These are phyloP conservation scores for Naja naja DNA, from an alignment of 2,113 vertebrate genomes.

Conservation along the genomic window DNA sequence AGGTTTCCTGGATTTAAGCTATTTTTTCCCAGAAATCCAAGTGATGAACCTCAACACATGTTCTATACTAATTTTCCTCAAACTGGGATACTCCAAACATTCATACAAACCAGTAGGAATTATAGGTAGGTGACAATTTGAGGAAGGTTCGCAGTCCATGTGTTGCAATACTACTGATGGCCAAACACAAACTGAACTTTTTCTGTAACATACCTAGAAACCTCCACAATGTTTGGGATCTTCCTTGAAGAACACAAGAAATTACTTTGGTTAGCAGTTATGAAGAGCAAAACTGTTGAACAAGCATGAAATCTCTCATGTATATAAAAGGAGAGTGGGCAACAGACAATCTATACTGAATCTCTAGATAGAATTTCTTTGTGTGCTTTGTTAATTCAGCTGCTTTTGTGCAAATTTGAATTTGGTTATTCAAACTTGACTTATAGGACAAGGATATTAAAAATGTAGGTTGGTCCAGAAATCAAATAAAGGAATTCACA, in stretches of 20 bases:
- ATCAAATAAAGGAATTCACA: not conserved
- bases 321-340: not conserved
- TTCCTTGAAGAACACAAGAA: not conserved
- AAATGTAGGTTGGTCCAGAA: fast-evolving
- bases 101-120: not conserved
- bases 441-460: not conserved
- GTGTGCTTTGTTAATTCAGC: not conserved
- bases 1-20: not conserved
- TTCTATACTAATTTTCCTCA: not conserved
- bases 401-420: not conserved
- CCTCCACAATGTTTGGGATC: too few species aligned
- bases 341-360: not conserved
- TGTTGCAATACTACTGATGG: not conserved
- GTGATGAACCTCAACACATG: not conserved
- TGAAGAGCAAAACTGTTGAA: not conserved
- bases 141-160: not conserved
- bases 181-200: not conserved
- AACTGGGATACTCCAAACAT: not conserved
- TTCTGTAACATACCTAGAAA: not conserved
- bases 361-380: not conserved
- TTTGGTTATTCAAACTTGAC: not conserved
- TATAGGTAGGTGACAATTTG: not conserved
- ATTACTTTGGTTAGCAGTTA: not conserved
- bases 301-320: not conserved
- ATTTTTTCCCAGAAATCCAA: not conserved